Conservation (phyloP, 2,113 vertebrate species). For the Esox niger region DNA sequence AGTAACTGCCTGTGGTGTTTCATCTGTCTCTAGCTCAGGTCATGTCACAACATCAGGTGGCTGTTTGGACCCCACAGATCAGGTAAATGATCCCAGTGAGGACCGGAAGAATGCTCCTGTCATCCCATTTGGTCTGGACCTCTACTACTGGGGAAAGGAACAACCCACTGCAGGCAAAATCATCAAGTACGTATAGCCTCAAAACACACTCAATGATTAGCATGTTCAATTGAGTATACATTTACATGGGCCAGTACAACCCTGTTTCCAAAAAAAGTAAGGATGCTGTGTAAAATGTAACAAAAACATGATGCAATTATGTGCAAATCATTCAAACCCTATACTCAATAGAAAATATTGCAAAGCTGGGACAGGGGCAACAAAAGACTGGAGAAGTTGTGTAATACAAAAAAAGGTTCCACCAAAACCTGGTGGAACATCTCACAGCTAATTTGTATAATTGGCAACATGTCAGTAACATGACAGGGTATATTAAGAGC, state of each 20-base stretch:
- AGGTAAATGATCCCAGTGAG: conserved; percentile 9
- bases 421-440: too few relatives aligned
- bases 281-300: background rate
- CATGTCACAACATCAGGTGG: too few relatives aligned
- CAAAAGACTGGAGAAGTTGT: too few relatives aligned
- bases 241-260: background rate
- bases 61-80: background rate
- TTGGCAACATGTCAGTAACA: too few relatives aligned
- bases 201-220: background rate
- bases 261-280: too few relatives aligned
- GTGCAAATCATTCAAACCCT: background rate
- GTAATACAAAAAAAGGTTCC: too few relatives aligned
- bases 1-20: background rate
- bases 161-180: conserved; percentile 80
- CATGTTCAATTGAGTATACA: background rate
- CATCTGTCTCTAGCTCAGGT: background rate
- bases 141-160: conserved; percentile 91
- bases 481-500: too few relatives aligned
- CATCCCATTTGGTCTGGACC: conserved; percentile 87
- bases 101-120: conserved; percentile 75
- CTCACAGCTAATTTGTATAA: too few relatives aligned
- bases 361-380: too few relatives aligned
- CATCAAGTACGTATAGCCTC: conserved; percentile 73
- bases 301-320: too few relatives aligned
- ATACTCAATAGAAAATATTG: too few relatives aligned